Conservation (phyloP, 2,888 invertebrate species). For the Lottia scabra region DNA sequence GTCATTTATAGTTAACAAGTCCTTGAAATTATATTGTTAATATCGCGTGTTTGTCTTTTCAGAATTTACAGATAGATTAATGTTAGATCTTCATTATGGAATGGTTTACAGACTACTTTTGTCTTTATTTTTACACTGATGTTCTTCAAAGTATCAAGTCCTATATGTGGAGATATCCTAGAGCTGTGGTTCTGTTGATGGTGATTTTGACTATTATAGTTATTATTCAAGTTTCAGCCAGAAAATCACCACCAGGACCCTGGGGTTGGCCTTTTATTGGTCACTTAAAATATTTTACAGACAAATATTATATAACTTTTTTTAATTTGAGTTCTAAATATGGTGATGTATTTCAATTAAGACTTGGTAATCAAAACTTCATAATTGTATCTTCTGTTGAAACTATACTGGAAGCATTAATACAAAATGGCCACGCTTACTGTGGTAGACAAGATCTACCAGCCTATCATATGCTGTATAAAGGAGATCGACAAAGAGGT, state of each 20-base stretch:
- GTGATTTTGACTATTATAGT: constrained; percentile 34
- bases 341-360: constrained; percentile 50
- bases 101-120: too few species aligned
- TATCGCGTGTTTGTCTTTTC: too few species aligned
- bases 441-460: constrained; percentile 42
- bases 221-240: constrained; percentile 28
- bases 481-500: constrained; percentile 43
- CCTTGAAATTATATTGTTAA: too few species aligned
- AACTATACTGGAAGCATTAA: constrained; percentile 48
- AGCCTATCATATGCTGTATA: constrained; percentile 36
- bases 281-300: constrained; percentile 34
- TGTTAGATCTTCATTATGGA: too few species aligned
- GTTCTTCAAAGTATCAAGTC: not conserved
- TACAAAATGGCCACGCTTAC: constrained; percentile 33
- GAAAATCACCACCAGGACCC: constrained; percentile 46
- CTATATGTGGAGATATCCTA: not conserved
- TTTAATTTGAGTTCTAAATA: constrained; percentile 45
- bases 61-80: too few species aligned
- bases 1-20: too few species aligned
- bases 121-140: too few species aligned
- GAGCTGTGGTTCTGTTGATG: not conserved
- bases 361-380: constrained; percentile 39
- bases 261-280: constrained; percentile 43
- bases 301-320: constrained; percentile 42
- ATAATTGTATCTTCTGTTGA: constrained; percentile 49